Percentiles rank a stretch among this genome's conserved stretches.
Conservation (phyloP, 2,888 invertebrate species). For the Nymphalis urticae region DNA sequence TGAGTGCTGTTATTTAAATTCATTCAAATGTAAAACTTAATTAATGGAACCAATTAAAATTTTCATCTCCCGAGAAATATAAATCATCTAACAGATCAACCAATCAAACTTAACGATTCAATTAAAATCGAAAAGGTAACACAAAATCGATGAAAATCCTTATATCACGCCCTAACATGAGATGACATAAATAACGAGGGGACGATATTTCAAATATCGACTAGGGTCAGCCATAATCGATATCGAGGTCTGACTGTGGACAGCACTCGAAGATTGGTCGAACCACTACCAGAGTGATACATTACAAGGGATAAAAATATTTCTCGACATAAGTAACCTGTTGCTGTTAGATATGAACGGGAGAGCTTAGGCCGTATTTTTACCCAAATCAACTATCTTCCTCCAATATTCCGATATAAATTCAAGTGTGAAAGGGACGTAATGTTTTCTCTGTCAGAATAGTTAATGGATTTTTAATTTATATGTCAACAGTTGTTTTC, state of each 20-base stretch:
- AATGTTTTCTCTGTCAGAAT: slow-evolving; percentile 4
- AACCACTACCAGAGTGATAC: slow-evolving; percentile 61
- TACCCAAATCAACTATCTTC: slow-evolving; percentile 33
- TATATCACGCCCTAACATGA: slow-evolving; percentile 58
- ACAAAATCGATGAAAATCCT: slow-evolving; percentile 58
- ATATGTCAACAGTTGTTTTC: slow-evolving; percentile 22
- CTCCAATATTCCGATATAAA: slow-evolving; percentile 19
- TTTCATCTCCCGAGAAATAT: slow-evolving; percentile 28
- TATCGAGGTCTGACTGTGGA: slow-evolving; percentile 43
- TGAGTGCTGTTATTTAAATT: no score
- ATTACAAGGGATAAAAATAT: slow-evolving; percentile 75
- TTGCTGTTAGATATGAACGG: slow-evolving; percentile 62
- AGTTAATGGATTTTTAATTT: slow-evolving; percentile 23
- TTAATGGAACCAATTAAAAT: slow-evolving; percentile 20
- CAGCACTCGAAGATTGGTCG: slow-evolving; percentile 55
- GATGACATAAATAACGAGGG: slow-evolving; percentile 58
- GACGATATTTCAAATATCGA: slow-evolving; percentile 54
- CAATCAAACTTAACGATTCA: slow-evolving; percentile 59
- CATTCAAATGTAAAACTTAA: slow-evolving; percentile 13
- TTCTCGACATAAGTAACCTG: slow-evolving; percentile 68
- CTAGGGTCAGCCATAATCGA: slow-evolving; percentile 45
- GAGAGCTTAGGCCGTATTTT: slow-evolving; percentile 42
- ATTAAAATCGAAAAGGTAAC: slow-evolving; percentile 57
- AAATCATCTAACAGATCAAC: slow-evolving; percentile 43
- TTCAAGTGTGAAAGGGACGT: slow-evolving; percentile 21